These are phyloP conservation scores for Orthonevra nobilis DNA, from an alignment of 2,888 invertebrate species.

Conservation along the genomic window DNA sequence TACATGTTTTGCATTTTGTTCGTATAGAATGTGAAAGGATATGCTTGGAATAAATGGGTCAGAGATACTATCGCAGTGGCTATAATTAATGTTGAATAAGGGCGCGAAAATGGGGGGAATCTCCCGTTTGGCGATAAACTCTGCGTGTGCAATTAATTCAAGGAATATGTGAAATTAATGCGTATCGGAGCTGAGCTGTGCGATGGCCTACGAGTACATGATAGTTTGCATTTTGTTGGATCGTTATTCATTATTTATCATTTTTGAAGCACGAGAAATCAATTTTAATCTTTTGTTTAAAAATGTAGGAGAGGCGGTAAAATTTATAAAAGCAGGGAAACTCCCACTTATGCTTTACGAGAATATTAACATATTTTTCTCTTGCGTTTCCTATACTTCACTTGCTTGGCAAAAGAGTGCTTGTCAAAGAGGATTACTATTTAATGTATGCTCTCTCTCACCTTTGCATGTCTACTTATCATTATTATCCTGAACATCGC, in stretches of 20 bases:
- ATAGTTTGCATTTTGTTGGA: not conserved
- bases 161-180: constrained; percentile 45
- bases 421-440: constrained; percentile 65
- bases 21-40: constrained; percentile 1
- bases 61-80: constrained; percentile 45
- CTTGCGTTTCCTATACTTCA: constrained; percentile 12
- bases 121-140: constrained; percentile 23
- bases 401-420: constrained; percentile 36
- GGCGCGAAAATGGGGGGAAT: too few species aligned
- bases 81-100: constrained; percentile 50
- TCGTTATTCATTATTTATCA: constrained; percentile 28
- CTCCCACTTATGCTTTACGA: constrained; percentile 41
- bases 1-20: constrained; percentile 10
- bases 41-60: constrained; percentile 61
- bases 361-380: constrained; percentile 52
- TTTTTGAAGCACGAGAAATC: constrained; percentile 18
- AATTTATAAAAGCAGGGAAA: not conserved
- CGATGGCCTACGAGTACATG: too few species aligned
- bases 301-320: constrained; percentile 5
- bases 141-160: constrained; percentile 35
- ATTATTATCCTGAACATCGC: constrained; percentile 50
- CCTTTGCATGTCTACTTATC: constrained; percentile 58
- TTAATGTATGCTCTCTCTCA: constrained; percentile 56
- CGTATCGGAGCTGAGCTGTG: not conserved
- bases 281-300: constrained; percentile 41